These are phyloP conservation scores for Biston betularia DNA, from an alignment of 2,888 invertebrate species.

Conservation along the genomic window DNA sequence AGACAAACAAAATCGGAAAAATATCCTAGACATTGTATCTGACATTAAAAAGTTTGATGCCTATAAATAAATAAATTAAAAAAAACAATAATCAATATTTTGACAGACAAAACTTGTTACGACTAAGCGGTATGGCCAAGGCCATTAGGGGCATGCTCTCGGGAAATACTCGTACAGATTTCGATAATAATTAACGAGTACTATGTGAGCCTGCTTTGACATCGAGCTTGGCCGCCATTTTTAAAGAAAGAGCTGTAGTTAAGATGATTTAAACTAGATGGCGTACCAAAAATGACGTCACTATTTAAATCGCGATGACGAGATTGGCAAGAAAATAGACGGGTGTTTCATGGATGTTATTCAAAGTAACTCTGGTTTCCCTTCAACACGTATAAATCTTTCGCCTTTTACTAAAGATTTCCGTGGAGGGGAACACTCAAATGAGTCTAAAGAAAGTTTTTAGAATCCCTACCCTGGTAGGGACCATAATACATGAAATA, in stretches of 20 bases:
- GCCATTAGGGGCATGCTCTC: too few relatives aligned
- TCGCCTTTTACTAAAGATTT: conserved; percentile 93
- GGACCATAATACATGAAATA: too few relatives aligned
- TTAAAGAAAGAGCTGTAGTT: background rate
- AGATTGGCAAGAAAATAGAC: background rate
- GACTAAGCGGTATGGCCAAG: too few relatives aligned
- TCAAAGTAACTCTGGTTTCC: conserved; percentile 26
- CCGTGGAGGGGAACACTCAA: conserved; percentile 84
- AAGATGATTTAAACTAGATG: conserved; percentile 7
- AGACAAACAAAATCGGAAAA: too few relatives aligned
- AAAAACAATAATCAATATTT: too few relatives aligned
- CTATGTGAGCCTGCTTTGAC: background rate
- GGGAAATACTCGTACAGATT: too few relatives aligned
- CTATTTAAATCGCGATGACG: conserved; percentile 10
- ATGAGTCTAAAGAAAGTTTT: conserved; percentile 22
- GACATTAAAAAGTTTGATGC: too few relatives aligned
- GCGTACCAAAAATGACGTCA: conserved; percentile 20
- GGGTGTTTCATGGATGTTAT: background rate
- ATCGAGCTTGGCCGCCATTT: background rate
- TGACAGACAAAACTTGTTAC: too few relatives aligned
- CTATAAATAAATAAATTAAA: too few relatives aligned
- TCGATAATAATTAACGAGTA: too few relatives aligned
- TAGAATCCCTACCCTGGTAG: conserved; percentile 9
- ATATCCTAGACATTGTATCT: too few relatives aligned
- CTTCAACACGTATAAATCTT: conserved; percentile 88